phyloP scores from a whole-genome alignment of 2,113 vertebrate species.

The Mixornis gularis region DNA sequence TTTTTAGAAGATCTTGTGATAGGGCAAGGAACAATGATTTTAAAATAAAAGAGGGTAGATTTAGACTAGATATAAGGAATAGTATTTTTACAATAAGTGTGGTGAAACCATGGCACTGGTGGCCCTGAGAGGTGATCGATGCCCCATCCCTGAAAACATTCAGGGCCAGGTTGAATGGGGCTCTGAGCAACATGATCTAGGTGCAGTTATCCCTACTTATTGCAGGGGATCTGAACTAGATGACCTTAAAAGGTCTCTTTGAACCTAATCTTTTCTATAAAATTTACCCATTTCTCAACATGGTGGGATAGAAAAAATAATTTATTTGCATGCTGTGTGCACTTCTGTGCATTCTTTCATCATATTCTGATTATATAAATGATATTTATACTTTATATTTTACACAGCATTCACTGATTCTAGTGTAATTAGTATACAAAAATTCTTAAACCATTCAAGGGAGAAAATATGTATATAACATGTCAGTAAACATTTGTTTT shows the following conservation, averaged over 20 bases:
- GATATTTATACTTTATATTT: background rate
- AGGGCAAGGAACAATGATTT: background rate
- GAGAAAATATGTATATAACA: background rate
- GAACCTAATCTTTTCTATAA: background rate
- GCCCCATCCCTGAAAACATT: background rate
- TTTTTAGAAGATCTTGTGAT: background rate
- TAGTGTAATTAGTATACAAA: background rate
- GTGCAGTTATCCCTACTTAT: background rate
- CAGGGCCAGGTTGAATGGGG: background rate
- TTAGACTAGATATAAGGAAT: background rate
- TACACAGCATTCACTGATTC: background rate
- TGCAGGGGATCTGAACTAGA: background rate
- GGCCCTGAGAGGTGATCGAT: accelerated
- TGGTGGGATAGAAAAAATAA: background rate
- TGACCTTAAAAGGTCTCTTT: background rate
- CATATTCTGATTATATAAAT: background rate
- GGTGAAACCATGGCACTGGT: background rate
- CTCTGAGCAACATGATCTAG: background rate
- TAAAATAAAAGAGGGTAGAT: background rate
- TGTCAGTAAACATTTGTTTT: conserved; percentile 7
- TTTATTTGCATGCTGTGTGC: background rate
- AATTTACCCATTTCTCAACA: background rate
- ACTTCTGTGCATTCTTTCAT: background rate
- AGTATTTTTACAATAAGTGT: accelerated
- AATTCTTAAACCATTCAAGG: background rate